A percentile compares a stretch with the other conserved stretches of the same genome.
phyloP scores from a whole-genome alignment of 2,797 vertebrate species.

The Taeniopygia guttata region DNA sequence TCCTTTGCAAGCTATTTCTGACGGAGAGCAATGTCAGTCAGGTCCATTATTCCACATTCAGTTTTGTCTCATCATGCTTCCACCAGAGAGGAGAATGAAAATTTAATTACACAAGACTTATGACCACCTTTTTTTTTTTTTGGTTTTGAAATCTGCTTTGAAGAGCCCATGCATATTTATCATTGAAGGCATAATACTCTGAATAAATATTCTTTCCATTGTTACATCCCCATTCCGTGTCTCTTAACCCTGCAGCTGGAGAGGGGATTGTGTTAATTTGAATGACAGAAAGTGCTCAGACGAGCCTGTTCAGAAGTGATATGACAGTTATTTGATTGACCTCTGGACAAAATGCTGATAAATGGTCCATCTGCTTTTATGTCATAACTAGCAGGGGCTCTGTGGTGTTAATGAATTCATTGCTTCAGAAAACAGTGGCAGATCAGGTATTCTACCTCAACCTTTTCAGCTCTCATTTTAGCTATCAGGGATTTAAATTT shows the following conservation, averaged over 20 bases:
- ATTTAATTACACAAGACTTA: background rate
- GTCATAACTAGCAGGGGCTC: background rate
- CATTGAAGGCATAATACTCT: background rate
- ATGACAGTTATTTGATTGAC: background rate
- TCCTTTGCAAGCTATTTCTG: background rate
- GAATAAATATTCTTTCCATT: background rate
- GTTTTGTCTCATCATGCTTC: background rate
- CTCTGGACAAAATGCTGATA: conserved; percentile 13
- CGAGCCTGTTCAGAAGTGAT: background rate
- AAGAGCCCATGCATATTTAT: conserved; percentile 5
- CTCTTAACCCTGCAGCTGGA: background rate
- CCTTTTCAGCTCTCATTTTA: background rate
- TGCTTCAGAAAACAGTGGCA: background rate
- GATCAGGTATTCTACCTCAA: background rate
- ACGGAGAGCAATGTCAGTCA: background rate
- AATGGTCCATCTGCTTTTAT: conserved; percentile 13
- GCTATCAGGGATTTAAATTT: background rate
- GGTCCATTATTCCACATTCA: background rate
- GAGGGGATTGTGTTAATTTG: background rate
- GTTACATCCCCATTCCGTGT: background rate
- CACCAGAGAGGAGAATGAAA: conserved; percentile 11
- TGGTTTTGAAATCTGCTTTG: background rate
- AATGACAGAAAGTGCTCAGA: background rate
- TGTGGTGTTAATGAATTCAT: background rate
- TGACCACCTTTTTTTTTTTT: background rate